A percentile compares a stretch with the other conserved stretches of the same genome.
These are phyloP conservation scores for Campoletis sonorensis DNA, from an alignment of 1,140 invertebrate species.

Conservation along the genomic window DNA sequence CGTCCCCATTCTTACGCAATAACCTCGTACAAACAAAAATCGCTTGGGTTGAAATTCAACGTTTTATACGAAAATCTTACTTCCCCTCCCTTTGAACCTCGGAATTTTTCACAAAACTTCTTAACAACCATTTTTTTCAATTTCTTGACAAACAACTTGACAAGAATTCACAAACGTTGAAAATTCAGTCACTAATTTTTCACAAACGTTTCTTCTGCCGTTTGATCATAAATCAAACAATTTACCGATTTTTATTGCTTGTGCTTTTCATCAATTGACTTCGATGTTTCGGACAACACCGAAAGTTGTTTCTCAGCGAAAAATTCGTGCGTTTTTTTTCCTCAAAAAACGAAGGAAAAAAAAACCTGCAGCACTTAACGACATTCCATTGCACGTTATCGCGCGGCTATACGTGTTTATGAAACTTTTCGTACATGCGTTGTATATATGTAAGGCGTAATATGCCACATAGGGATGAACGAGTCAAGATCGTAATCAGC, in stretches of 20 bases:
- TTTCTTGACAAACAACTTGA: too few relatives aligned
- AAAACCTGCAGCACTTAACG: background rate
- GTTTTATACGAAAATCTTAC: background rate
- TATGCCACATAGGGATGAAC: constrained; percentile 16
- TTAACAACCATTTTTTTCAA: background rate
- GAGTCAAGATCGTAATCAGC: constrained; percentile 69
- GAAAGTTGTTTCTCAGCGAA: background rate
- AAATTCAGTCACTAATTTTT: too few relatives aligned
- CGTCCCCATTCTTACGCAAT: background rate
- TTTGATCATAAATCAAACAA: too few relatives aligned
- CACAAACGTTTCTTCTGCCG: too few relatives aligned
- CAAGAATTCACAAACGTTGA: too few relatives aligned
- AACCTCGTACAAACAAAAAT: background rate
- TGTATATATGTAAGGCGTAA: constrained; percentile 4
- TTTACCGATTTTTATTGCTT: too few relatives aligned
- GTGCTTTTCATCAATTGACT: too few relatives aligned
- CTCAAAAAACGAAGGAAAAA: too few relatives aligned
- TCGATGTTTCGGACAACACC: too few relatives aligned
- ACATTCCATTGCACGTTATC: background rate
- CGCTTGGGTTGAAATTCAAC: background rate
- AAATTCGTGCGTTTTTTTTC: background rate
- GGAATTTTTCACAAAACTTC: background rate
- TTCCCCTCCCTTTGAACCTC: background rate
- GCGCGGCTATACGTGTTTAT: background rate
- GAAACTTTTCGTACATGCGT: constrained; percentile 25